Evolutionary conservation across 2,797 vertebrate genomes (phyloP), one percentile per base, ranked within the genome.

Genomic region (Xenentodon cancila): DNA sequence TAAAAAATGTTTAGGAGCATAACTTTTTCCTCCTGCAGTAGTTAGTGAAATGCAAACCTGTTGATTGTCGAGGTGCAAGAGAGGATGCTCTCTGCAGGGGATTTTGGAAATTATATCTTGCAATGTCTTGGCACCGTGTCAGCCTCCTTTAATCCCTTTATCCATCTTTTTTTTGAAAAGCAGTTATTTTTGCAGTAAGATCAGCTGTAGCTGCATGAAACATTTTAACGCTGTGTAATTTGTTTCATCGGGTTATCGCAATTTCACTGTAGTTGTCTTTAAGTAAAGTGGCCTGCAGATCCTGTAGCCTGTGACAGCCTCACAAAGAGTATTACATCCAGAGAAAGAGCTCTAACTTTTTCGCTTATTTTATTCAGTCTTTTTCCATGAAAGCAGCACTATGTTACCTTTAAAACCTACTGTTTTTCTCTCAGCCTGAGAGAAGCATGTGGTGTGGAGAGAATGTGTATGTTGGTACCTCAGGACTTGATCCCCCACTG

Each of bases 401-500:
- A 32, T 17, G 54, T 34, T 64, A 53, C 50, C 49, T 40, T 9
- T 21, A 49, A 55, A 34, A 71, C 64, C 17, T 1, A 0, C 8
- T 68, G 69, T 74, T 68, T 69, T 71, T 61, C 37, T 44, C 56
- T 61, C 16, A 22, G 46, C 22, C 51, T 40, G 46, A 44, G 49
- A 52, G 37, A 51, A 54, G 59, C 43, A 15, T 52, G 59, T 65
- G 56, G 37, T 66, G 68, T 43, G 51, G 18, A 68, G 53, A 77
- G 65, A 80, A 77, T 73, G 64, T 83, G 73, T 67, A 86, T 37
- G 71, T 68, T 79, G 67, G 80, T 82, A 78, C 79, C 74, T 83
- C 85, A 81, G 79, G 55, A 81, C 64, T 61, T 86, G 82, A 86
- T 88, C 87, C 88, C 61, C 30, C 0, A 18, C 56, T 90, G 90